Conservation (phyloP, 2,113 vertebrate genomes). For the Spermophilus dauricus region DNA sequence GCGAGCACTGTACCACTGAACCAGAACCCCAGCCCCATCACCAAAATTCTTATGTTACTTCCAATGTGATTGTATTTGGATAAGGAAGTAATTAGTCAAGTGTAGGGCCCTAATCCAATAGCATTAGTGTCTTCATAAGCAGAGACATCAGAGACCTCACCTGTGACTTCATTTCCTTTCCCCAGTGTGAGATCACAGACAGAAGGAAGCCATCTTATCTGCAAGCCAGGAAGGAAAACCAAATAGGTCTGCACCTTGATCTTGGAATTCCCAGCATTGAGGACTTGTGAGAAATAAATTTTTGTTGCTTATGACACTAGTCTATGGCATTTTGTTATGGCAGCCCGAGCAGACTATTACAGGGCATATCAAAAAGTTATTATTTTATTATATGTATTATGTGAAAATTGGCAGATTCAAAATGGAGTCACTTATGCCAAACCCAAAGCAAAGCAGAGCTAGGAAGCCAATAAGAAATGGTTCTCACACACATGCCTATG, state of each 20-base stretch:
- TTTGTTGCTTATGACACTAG: no score
- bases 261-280: no score
- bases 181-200: no score
- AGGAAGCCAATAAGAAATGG: not conserved
- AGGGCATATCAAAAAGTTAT: not conserved
- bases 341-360: not conserved
- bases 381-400: not conserved
- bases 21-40: no score
- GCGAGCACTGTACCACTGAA: no score
- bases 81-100: not conserved
- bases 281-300: no score
- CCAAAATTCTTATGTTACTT: not conserved
- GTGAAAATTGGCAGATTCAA: not conserved
- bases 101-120: not conserved
- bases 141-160: not conserved
- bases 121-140: not conserved
- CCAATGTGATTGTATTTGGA: not conserved
- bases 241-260: no score
- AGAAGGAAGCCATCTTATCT: no score
- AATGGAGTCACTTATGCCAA: not conserved
- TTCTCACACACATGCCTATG: not conserved
- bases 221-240: no score
- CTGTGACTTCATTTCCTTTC: no score
- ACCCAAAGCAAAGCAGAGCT: not conserved
- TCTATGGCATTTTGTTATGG: no score